Percentiles rank a stretch among this genome's conserved stretches.
Conservation (phyloP, 2,797 vertebrate genomes). For the Dermochelys coriacea region DNA sequence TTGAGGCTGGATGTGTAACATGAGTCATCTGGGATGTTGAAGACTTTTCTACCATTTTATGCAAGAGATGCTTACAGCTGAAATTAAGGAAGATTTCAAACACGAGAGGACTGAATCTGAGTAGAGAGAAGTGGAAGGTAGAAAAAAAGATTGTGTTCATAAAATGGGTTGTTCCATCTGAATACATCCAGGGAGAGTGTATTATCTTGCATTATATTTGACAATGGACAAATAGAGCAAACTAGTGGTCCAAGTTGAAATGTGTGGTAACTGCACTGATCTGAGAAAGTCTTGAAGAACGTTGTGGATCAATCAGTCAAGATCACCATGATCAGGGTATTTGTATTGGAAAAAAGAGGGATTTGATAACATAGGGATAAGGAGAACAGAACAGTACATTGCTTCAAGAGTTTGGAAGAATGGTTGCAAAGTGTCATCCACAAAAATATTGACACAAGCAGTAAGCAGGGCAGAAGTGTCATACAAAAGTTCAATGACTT, state of each 20-base stretch:
- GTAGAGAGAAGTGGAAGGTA: neutral
- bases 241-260: neutral
- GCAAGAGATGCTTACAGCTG: neutral
- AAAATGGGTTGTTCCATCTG: neutral
- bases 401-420: neutral
- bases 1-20: neutral
- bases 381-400: neutral
- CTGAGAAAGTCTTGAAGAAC: neutral
- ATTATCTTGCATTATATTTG: neutral
- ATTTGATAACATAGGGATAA: rapidly evolving
- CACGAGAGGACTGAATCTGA: neutral
- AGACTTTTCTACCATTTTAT: neutral
- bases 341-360: neutral
- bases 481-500: neutral
- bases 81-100: neutral
- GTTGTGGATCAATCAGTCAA: neutral
- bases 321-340: neutral
- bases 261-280: neutral
- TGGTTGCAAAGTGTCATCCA: rapidly evolving
- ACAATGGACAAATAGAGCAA: neutral
- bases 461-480: neutral
- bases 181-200: neutral
- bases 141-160: neutral
- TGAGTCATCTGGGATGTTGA: neutral
- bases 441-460: neutral